Evolutionary conservation across 2,113 vertebrate species (phyloP).

Genomic region (Laticauda colubrina): DNA sequence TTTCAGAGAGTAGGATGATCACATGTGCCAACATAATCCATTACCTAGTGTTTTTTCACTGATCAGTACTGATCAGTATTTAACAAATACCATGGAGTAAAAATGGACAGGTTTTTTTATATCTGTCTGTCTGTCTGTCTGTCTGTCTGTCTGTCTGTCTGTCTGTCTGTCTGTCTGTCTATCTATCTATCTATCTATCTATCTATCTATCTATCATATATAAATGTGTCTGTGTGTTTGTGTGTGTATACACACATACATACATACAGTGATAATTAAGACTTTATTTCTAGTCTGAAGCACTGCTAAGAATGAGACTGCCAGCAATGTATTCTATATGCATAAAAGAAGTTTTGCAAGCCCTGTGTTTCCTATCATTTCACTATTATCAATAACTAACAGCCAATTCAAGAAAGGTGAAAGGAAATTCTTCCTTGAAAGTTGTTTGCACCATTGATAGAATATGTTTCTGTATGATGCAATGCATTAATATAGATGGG

Average conservation of each 20-base stretch:
- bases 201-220: neutral
- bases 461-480: neutral
- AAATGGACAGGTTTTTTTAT: neutral
- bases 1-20: neutral
- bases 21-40: neutral
- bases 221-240: too few relatives aligned
- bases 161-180: too few relatives aligned
- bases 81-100: neutral
- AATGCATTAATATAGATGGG: neutral
- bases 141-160: too few relatives aligned
- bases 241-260: too few relatives aligned
- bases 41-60: neutral
- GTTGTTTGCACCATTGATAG: neutral
- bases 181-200: neutral
- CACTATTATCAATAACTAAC: neutral
- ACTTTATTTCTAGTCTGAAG: neutral
- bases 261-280: neutral
- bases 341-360: neutral
- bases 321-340: neutral
- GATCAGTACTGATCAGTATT: neutral
- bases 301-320: neutral
- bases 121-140: too few relatives aligned
- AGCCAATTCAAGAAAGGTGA: neutral
- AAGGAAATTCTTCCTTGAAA: neutral
- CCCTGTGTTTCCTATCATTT: neutral